Percentiles rank a stretch among this genome's conserved stretches.
Evolutionary conservation across 2,113 vertebrate species (phyloP).

Genomic region (Pelvicachromis taeniatus): DNA sequence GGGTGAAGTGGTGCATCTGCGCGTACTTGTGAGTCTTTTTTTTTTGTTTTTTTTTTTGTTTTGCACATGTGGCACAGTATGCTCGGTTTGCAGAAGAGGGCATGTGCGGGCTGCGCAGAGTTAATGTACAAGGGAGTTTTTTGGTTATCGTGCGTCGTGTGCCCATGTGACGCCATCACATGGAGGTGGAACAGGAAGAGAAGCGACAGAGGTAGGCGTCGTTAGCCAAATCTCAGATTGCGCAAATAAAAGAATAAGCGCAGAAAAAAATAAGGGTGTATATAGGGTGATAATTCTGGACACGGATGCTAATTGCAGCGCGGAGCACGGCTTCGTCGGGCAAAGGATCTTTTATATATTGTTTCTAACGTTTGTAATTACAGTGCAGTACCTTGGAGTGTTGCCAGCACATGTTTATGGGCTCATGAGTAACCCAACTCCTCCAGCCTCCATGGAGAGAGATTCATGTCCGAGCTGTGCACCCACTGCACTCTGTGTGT

Average conservation of each 20-base stretch:
- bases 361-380: conserved; percentile 69
- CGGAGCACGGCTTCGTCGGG: conserved; percentile 26
- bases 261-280: neutral
- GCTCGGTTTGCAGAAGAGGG: conserved; percentile 17
- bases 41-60: neutral
- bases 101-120: neutral
- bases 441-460: conserved; percentile 50
- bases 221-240: conserved; percentile 12
- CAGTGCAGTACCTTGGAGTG: conserved; percentile 53
- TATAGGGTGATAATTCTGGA: conserved; percentile 56
- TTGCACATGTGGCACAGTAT: conserved; percentile 34
- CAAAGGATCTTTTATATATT: conserved; percentile 59
- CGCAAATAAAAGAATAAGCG: neutral
- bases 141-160: neutral
- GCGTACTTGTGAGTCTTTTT: conserved; percentile 34
- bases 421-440: conserved; percentile 68
- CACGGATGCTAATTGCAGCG: conserved; percentile 60
- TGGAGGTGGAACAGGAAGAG: conserved; percentile 14
- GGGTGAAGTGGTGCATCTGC: conserved; percentile 44
- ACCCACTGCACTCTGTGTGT: conserved; percentile 54
- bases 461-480: conserved; percentile 61
- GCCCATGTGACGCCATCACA: neutral
- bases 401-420: conserved; percentile 67
- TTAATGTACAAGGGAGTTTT: neutral
- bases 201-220: neutral